Evolutionary conservation across 2,113 vertebrate species (phyloP).

Genomic region (Neodon shergylaensis): DNA sequence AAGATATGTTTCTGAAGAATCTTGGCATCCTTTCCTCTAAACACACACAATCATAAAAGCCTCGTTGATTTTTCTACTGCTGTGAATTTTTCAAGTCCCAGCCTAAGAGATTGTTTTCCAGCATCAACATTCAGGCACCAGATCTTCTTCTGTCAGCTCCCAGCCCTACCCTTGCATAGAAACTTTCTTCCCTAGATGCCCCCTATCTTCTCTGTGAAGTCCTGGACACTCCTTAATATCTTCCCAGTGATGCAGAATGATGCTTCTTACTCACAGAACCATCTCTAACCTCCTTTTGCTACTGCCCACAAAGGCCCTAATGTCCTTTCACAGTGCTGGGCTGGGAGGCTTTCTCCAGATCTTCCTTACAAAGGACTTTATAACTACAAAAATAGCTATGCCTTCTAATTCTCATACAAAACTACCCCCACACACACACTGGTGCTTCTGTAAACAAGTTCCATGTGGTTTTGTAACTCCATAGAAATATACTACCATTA

Average conservation of each 20-base stretch:
- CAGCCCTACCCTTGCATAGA: not conserved
- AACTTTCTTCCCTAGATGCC: not conserved
- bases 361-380: not conserved
- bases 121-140: not conserved
- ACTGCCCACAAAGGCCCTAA: not conserved
- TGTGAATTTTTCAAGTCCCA: not conserved
- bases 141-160: not conserved
- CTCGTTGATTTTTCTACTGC: not conserved
- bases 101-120: not conserved
- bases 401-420: not conserved
- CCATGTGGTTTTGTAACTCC: slow-evolving; percentile 13
- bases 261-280: not conserved
- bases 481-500: not conserved
- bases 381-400: not conserved
- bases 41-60: not conserved
- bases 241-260: not conserved
- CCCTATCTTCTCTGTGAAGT: not conserved
- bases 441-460: not conserved
- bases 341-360: not conserved
- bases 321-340: not conserved
- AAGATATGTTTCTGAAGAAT: slow-evolving; percentile 43
- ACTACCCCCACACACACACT: not conserved
- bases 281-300: not conserved
- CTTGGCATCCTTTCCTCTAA: not conserved
- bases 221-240: not conserved